phyloP scores from a whole-genome alignment of 2,113 vertebrate species.

The Pomatorhinus ruficollis region DNA sequence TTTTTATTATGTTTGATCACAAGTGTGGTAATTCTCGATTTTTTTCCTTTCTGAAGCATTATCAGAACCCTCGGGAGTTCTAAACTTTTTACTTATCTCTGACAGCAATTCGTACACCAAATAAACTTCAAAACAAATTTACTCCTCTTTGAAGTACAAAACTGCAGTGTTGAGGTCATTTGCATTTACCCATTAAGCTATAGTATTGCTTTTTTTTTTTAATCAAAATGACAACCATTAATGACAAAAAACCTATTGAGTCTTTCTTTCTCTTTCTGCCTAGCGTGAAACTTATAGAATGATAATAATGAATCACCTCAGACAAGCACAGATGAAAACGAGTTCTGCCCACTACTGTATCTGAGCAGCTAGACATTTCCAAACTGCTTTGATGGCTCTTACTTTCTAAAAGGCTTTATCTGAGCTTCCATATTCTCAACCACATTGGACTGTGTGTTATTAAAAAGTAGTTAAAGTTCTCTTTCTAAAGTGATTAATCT shows the following conservation, averaged over 20 bases:
- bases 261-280: neutral
- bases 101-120: slow-evolving; percentile 41
- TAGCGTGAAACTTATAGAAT: neutral
- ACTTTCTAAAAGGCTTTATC: slow-evolving; percentile 1
- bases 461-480: slow-evolving; percentile 78
- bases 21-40: neutral
- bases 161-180: neutral
- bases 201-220: neutral
- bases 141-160: slow-evolving; percentile 56
- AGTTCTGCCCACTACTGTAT: slow-evolving; percentile 4
- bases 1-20: slow-evolving; percentile 15
- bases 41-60: slow-evolving; percentile 27
- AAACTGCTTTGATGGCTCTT: neutral
- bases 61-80: slow-evolving; percentile 15
- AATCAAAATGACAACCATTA: slow-evolving; percentile 49
- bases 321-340: slow-evolving; percentile 4
- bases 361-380: slow-evolving; percentile 27
- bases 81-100: slow-evolving; percentile 60
- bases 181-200: slow-evolving; percentile 50
- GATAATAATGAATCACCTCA: slow-evolving; percentile 16
- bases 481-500: slow-evolving; percentile 76
- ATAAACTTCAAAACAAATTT: slow-evolving; percentile 56
- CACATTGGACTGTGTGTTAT: slow-evolving; percentile 56
- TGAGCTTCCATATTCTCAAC: slow-evolving; percentile 46
- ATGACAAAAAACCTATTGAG: neutral